Base-by-base conservation (phyloP, 1,140 invertebrate genomes). In the Dermatophagoides farinae region DNA sequence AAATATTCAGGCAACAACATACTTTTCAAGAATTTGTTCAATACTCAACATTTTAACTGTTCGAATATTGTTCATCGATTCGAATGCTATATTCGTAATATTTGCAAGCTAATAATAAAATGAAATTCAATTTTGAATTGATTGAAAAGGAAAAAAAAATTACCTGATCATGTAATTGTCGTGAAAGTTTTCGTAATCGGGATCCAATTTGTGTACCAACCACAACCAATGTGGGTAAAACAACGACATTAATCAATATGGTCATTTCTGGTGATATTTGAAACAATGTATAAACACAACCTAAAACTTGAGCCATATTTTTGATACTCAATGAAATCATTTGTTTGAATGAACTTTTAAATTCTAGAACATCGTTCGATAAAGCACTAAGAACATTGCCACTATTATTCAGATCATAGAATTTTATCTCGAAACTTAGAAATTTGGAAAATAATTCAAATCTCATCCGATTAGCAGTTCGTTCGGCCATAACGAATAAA, bases 321-420 rank as follows among this genome's bases (percentile, higher is more conserved):
- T 85, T 75, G 43, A 95, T 68, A 1, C 91, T 90, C 71, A 90
- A 87, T 6, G 89, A 86, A 60, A 96, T 81, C 50, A 82, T 84
- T 64, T 84, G 78, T 72, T 96, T 96, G 69, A 96, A 96, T 6
- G 85, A 85, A 67, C 88, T 90, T 74, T 97, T 96, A 68, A 96
- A 96, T 67, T 96, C 90, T 73, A 96, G 91, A 20, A 96, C 83
- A 77, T 97, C 91, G 64, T 82, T 80, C 25, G 88, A 92, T 58
- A 96, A 72, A 80, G 85, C 81, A 72, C 87, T 89, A 39, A 91
- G 78, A 50, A 96, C 76, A 74, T 95, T 89, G 14, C 91, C 90
- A 16, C 86, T 89, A 68, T 85, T 81, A 68, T 89, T 82, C 66
- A 77, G 76, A 71, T 96, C 90, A 76, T 89, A 96, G 72, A 95